Conservation (phyloP, 1,140 invertebrate genomes). For the Drosophila pallidifrons region DNA sequence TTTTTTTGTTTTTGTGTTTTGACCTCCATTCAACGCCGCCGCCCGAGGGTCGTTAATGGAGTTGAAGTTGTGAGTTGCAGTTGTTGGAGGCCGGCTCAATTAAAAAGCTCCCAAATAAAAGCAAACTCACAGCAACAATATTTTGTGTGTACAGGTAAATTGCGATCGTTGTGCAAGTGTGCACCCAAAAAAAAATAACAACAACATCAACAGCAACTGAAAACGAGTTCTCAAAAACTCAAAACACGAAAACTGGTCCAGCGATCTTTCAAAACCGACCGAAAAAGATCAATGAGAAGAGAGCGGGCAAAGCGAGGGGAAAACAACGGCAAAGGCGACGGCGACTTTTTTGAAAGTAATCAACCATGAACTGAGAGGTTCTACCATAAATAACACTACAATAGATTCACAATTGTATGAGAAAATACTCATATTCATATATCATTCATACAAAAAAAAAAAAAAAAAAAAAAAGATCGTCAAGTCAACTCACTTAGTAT, state of each 20-base stretch:
- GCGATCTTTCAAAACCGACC: slow-evolving; percentile 45
- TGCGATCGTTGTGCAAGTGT: slow-evolving; percentile 52
- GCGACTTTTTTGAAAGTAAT: slow-evolving; percentile 55
- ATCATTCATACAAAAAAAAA: neutral
- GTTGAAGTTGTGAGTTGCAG: slow-evolving; percentile 28
- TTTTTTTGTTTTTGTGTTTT: slow-evolving; percentile 32
- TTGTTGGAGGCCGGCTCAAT: slow-evolving; percentile 56
- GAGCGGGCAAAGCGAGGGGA: slow-evolving; percentile 10
- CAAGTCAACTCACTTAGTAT: slow-evolving; percentile 16
- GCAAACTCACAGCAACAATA: slow-evolving; percentile 10
- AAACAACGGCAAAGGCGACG: neutral
- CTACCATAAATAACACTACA: slow-evolving; percentile 48
- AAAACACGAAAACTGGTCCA: slow-evolving; percentile 63
- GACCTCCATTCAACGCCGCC: slow-evolving; percentile 66
- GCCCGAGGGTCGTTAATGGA: slow-evolving; percentile 45
- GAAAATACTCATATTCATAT: slow-evolving; percentile 10
- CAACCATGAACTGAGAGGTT: slow-evolving; percentile 54
- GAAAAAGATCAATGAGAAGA: slow-evolving; percentile 51
- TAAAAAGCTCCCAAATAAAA: slow-evolving; percentile 53
- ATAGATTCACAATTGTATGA: slow-evolving; percentile 19
- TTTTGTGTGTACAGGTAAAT: slow-evolving; percentile 27
- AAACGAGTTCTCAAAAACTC: slow-evolving; percentile 65
- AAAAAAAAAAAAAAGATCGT: neutral
- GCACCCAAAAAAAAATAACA: slow-evolving; percentile 20
- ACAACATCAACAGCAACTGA: slow-evolving; percentile 5